Conservation (phyloP, 2,113 vertebrate species). For the Aegypius monachus region DNA sequence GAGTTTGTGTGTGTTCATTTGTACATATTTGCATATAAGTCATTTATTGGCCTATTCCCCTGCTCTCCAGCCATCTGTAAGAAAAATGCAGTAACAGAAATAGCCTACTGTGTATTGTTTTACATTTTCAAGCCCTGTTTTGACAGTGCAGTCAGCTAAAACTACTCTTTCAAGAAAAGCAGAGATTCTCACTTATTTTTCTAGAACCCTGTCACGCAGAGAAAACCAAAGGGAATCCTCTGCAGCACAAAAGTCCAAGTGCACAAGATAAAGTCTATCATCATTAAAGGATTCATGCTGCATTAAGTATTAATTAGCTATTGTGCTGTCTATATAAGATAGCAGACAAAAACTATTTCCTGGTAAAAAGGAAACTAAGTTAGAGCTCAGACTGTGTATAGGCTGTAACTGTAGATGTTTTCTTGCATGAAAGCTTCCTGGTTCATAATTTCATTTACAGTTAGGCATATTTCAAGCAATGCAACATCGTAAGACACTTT, state of each 20-base stretch:
- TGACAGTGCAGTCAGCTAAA: not conserved
- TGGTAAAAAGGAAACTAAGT: not conserved
- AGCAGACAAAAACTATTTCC: not conserved
- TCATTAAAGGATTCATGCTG: not conserved
- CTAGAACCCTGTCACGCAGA: not conserved
- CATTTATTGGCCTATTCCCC: not conserved
- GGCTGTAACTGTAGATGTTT: not conserved
- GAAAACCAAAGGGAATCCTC: not conserved
- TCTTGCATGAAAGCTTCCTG: not conserved
- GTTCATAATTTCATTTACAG: not conserved
- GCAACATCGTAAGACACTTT: not conserved
- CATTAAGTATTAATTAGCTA: not conserved
- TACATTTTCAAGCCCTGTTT: not conserved
- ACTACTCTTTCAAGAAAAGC: not conserved
- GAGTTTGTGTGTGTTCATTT: not conserved
- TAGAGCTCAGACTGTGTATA: not conserved
- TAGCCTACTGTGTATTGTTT: not conserved
- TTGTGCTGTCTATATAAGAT: not conserved
- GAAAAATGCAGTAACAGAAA: slow-evolving; percentile 1
- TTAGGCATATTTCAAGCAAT: not conserved
- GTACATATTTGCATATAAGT: not conserved
- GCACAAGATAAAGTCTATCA: not conserved
- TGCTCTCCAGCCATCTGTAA: not conserved
- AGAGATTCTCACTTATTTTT: not conserved
- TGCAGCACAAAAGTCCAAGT: not conserved